phyloP scores from a whole-genome alignment of 2,888 invertebrate genomes.

The Diarsia brunnea region DNA sequence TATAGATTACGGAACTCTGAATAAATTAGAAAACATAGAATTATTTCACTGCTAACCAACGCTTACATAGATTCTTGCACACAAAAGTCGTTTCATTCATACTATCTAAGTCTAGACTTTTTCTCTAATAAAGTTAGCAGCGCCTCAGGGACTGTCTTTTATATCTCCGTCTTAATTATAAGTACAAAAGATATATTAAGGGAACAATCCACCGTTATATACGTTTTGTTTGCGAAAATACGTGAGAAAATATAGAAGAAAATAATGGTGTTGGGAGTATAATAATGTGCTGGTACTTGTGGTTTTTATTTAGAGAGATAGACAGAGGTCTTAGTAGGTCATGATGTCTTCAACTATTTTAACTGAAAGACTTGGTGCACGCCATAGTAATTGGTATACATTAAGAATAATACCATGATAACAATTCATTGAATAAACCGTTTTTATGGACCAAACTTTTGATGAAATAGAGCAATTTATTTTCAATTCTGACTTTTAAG shows the following conservation, averaged over 20 bases:
- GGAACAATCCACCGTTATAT: conserved; percentile 26
- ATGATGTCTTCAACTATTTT: background rate
- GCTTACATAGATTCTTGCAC: conserved; percentile 8
- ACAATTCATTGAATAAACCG: too few relatives aligned
- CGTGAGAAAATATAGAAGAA: conserved; percentile 22
- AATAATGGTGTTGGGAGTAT: background rate
- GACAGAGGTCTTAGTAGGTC: background rate
- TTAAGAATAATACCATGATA: background rate
- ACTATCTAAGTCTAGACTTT: conserved; percentile 40
- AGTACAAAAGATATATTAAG: conserved; percentile 47
- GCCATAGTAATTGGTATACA: background rate
- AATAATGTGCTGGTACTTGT: background rate
- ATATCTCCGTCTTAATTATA: conserved; percentile 45
- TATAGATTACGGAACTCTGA: too few relatives aligned
- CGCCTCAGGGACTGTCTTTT: conserved; percentile 45
- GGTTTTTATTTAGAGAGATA: background rate
- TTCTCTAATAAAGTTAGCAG: conserved; percentile 46
- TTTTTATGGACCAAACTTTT: too few relatives aligned
- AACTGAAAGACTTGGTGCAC: background rate
- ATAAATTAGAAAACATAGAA: background rate
- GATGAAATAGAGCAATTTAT: too few relatives aligned
- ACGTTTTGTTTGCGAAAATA: conserved; percentile 34
- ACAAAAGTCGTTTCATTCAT: conserved; percentile 16
- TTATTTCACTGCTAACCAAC: background rate
- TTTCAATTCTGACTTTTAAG: too few relatives aligned